Evolutionary conservation across 2,888 invertebrate genomes (phyloP), one percentile per base, ranked within the genome.

Genomic region (Calameuta filiformis): DNA sequence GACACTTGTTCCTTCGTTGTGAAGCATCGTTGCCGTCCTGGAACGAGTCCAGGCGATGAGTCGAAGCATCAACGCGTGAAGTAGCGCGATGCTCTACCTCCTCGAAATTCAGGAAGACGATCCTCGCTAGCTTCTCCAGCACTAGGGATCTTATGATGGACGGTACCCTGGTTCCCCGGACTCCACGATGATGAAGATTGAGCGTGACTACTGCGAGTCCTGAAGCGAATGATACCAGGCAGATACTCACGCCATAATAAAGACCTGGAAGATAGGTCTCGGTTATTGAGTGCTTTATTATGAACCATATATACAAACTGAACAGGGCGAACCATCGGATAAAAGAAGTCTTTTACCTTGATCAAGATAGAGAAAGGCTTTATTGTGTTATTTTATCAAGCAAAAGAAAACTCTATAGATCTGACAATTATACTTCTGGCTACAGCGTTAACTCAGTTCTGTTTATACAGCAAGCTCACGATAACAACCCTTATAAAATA

Each of bases 151-250:
- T 94, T 76, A 95, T 92, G 85, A 95, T 89, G 75, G 93, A 93
- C 73, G 97, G 97, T 81, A 97, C 96, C 89, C 95, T 95, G 83
- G 95, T 94, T 84, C 96, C 97, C 89, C 96, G 93, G 85, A 96
- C 95, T 85, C 97, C 97, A 89, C 96, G 94, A 93, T 97, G 96
- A 92, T 97, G 97, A 88, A 97, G 95, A 91, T 97, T 97, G 81
- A 97, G 93, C 3, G 97, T 97, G 79, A 97, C 96, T 77, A 97
- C 97, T 0, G 97, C 96, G 76, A 96, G 92, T 0, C 96, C 96
- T 1, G 96, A 96, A 9, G 96, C 96, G 88, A 96, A 96, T 0
- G 96, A 95, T 71, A 96, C 96, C 83, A 96, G 92, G 85, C 96
- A 96, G 86, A 96, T 96, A 91, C 96, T 96, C 37, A 96, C 96